phyloP scores from a whole-genome alignment of 2,888 invertebrate genomes.

The Rhodophaea formosa region DNA sequence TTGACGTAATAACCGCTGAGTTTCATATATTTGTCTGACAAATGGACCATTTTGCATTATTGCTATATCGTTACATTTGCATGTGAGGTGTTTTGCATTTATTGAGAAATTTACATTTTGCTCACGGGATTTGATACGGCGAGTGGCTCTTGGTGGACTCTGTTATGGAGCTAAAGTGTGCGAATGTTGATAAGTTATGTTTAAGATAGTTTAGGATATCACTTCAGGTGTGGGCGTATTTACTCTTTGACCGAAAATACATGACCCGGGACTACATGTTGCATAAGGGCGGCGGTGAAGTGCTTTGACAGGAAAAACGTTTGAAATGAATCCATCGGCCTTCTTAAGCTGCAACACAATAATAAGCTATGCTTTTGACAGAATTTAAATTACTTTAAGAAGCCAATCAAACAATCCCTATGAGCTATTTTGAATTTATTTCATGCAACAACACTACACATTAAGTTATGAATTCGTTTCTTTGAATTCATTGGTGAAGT shows the following conservation, averaged over 20 bases:
- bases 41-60: conserved; percentile 47
- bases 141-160: conserved; percentile 16
- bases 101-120: conserved; percentile 48
- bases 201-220: conserved; percentile 16
- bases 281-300: no score
- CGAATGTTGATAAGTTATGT: background rate
- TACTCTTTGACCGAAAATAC: background rate
- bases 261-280: no score
- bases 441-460: no score
- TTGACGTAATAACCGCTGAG: conserved; percentile 49
- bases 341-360: no score
- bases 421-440: no score
- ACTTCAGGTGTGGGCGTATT: background rate
- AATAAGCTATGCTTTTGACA: no score
- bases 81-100: conserved; percentile 39
- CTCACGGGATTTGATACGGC: conserved; percentile 27
- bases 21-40: conserved; percentile 53
- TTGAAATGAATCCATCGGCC: no score
- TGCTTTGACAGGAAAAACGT: no score
- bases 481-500: no score
- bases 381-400: no score
- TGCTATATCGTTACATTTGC: conserved; percentile 37
- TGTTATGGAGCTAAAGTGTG: conserved; percentile 18
- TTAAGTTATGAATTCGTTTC: no score
- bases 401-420: no score